Base-by-base conservation (phyloP, 2,888 invertebrate genomes). In the Dryococelus australis region DNA sequence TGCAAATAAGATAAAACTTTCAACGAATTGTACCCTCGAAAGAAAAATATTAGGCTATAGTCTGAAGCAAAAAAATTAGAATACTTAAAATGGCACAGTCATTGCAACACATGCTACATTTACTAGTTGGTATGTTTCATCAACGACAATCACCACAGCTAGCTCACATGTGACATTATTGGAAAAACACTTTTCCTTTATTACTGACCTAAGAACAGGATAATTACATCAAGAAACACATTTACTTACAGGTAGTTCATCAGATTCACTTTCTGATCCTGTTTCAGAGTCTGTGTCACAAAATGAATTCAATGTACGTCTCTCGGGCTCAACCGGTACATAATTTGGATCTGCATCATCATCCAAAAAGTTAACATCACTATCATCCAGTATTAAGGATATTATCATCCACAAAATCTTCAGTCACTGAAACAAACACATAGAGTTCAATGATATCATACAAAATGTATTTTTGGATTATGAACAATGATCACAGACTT, bases 161-260 rank as follows among this genome's bases (percentile, higher is more conserved):
- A n/a, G n/a, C n/a, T n/a, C n/a, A n/a, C n/a, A n/a, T n/a, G n/a
- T n/a, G n/a, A n/a, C n/a, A n/a, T n/a, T n/a, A n/a, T n/a, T n/a
- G n/a, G n/a, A n/a, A n/a, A n/a, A n/a, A n/a, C n/a, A n/a, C n/a
- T n/a, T n/a, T n/a, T n/a, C n/a, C n/a, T n/a, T n/a, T n/a, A n/a
- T n/a, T n/a, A n/a, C n/a, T n/a, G n/a, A n/a, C n/a, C n/a, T n/a
- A n/a, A n/a, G n/a, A n/a, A n/a, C n/a, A n/a, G n/a, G n/a, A n/a
- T n/a, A n/a, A n/a, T n/a, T n/a, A n/a, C n/a, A n/a, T n/a, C n/a
- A n/a, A n/a, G n/a, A 65, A 20, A 65, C 65, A 65, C 65, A 65
- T 65, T 65, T 65, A 16, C 65, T 65, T 65, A 65, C 65, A 65
- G 65, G 65, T 65, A 65, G 65, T 65, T 65, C 65, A 65, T 65